Percentiles rank a stretch among this genome's conserved stretches.
Conservation (phyloP, 2,888 invertebrate species). For the Schrankia costaestrigalis region DNA sequence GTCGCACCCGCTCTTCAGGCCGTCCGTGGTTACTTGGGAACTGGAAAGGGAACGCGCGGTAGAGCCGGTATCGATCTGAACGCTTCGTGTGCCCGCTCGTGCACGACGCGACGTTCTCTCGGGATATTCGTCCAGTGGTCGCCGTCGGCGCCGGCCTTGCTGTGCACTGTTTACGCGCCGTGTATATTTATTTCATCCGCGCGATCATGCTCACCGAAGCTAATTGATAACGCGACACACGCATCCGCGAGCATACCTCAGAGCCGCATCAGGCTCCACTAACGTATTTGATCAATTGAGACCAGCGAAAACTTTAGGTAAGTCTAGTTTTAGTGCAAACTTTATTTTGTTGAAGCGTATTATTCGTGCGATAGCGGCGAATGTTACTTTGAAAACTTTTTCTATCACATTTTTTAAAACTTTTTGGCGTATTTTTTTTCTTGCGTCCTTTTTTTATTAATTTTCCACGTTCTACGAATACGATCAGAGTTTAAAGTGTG, state of each 20-base stretch:
- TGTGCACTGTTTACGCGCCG: conserved; percentile 71
- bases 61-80: conserved; percentile 71
- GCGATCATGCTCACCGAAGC: conserved; percentile 66
- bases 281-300: conserved; percentile 44
- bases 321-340: conserved; percentile 27
- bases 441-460: conserved; percentile 15
- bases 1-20: conserved; percentile 19
- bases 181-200: conserved; percentile 61
- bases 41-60: conserved; percentile 66
- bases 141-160: conserved; percentile 77
- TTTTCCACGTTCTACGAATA: conserved; percentile 17
- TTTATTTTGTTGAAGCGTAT: conserved; percentile 19
- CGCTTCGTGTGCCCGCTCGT: conserved; percentile 65
- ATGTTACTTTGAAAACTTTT: conserved; percentile 22
- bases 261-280: conserved; percentile 32
- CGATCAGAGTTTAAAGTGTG: conserved; percentile 46
- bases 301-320: conserved; percentile 41
- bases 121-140: conserved; percentile 73
- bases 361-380: conserved; percentile 27
- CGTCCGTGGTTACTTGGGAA: conserved; percentile 46
- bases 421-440: conserved; percentile 13
- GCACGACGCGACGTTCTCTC: conserved; percentile 70
- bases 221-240: conserved; percentile 66
- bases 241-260: conserved; percentile 48
- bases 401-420: conserved; percentile 3